Base-by-base conservation (phyloP, 2,113 vertebrate species). In the Salminus brasiliensis region DNA sequence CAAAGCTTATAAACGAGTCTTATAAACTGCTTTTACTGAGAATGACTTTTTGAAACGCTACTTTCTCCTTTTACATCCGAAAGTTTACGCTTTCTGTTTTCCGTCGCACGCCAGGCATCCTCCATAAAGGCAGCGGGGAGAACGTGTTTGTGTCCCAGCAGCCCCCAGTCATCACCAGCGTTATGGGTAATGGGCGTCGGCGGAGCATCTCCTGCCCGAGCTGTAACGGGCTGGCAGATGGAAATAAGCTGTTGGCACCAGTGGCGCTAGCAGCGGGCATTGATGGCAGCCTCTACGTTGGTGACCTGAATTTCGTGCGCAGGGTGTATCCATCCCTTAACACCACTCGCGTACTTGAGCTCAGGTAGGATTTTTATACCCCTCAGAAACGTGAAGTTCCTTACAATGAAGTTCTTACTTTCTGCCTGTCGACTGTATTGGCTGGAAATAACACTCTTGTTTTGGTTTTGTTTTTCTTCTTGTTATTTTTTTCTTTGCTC, bases 201-300 rank as follows among this genome's bases (percentile, higher is more conserved):
- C 94, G 98, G 70, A 99, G 97, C 84, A 99, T 99, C 80, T 98
- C 98, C 47, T 99, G 98, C 80, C 98, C 98, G 9, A 99, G 98
- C 91, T 99, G 98, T 86, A 99, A 99, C 0, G 98, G 98, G 36
- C 94, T 99, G 4, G 97, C 98, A 0, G 98, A 99, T 71, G 96
- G 98, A 83, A 99, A 99, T 93, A 99, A 99, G 84, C 95, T 99
- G 73, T 87, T 99, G 89, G 97, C 98, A n/a, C 98, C 98, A 0
- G 96, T 99, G 12, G 97, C 96, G n/a, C 93, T 99, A 88, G 96
- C 98, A 1, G 95, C 96, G 79, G 97, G 97, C 68, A 91, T 94
- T 2, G 98, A 99, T 16, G 98, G 98, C 87, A 99, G 98, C 89
- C 95, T 99, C 73, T 99, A 95, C 3, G 95, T 99, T 5, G 98